Evolutionary conservation across 2,113 vertebrate genomes (phyloP).

Genomic region (Toxostoma redivivum): DNA sequence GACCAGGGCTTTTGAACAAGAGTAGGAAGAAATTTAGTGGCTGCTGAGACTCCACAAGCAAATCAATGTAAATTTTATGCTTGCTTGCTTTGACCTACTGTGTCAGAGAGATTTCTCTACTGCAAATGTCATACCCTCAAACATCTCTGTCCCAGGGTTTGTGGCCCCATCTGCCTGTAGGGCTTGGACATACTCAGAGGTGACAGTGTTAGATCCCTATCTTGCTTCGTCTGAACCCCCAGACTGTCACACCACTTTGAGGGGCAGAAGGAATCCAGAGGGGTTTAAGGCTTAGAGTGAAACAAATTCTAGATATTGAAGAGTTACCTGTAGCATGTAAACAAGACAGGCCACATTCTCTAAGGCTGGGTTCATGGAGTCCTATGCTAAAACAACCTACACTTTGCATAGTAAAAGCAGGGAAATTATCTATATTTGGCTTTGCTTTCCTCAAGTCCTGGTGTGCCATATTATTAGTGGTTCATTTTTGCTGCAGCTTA

Average conservation of each 20-base stretch:
- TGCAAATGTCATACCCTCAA: neutral
- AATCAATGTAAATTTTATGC: neutral
- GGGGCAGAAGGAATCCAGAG: neutral
- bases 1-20: neutral
- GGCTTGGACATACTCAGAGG: neutral
- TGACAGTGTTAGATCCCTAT: neutral
- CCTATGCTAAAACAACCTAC: neutral
- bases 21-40: neutral
- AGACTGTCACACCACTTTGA: neutral
- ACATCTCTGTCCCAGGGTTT: neutral
- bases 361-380: neutral
- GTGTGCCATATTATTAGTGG: neutral
- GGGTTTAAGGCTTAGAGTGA: neutral
- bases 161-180: neutral
- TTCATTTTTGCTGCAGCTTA: neutral
- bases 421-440: neutral
- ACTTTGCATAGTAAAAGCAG: neutral
- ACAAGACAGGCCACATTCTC: neutral
- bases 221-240: neutral
- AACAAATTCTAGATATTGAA: neutral
- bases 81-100: neutral
- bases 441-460: neutral
- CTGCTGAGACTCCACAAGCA: neutral
- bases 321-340: neutral
- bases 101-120: neutral